phyloP scores from a whole-genome alignment of 2,888 invertebrate species.

The Polyommatus icarus region DNA sequence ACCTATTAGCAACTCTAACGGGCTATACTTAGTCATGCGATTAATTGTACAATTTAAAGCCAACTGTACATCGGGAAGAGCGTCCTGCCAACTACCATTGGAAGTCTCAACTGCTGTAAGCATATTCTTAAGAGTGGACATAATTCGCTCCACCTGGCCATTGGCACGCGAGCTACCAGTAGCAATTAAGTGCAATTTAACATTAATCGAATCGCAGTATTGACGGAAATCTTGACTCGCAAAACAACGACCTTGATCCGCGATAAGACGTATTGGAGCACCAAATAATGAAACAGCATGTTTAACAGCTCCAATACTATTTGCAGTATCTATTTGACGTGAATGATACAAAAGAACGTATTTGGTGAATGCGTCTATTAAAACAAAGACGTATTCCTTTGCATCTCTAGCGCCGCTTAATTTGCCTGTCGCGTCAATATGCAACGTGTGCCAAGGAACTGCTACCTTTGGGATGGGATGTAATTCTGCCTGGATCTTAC shows the following conservation, averaged over 20 bases:
- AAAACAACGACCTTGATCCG: conserved; percentile 28
- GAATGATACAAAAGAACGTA: neutral
- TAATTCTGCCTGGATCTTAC: neutral
- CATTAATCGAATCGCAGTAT: neutral
- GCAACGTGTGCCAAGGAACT: neutral
- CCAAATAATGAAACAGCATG: neutral
- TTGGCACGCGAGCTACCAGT: neutral
- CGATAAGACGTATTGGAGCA: conserved; percentile 1
- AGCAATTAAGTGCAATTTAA: neutral
- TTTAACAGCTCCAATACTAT: neutral
- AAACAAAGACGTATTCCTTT: neutral
- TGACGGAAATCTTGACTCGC: conserved; percentile 3
- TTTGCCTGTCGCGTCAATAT: neutral
- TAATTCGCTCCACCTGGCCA: neutral
- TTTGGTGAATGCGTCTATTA: neutral
- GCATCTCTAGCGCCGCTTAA: neutral
- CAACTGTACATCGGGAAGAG: neutral
- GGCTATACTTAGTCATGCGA: neutral
- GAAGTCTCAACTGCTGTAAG: neutral
- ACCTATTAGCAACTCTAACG: neutral
- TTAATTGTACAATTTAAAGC: neutral
- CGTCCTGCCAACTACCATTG: neutral
- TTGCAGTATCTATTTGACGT: neutral
- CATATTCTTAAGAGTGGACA: conserved; percentile 35
- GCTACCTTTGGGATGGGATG: neutral